Evolutionary conservation across 2,797 vertebrate genomes (phyloP), one percentile per base, ranked within the genome.

Genomic region (Lithobates pipiens): DNA sequence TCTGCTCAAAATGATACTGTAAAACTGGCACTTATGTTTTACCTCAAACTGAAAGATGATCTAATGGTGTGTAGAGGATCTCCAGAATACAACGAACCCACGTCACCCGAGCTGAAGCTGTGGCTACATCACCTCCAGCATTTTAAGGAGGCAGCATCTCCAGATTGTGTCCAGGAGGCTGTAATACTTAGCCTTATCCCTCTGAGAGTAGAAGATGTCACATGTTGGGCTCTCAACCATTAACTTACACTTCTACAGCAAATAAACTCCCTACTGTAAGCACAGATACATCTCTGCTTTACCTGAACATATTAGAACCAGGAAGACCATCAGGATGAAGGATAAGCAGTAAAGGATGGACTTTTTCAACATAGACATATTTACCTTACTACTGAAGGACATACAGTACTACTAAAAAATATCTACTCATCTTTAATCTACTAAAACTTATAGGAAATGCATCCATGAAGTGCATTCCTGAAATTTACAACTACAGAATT

Each of bases 41-140:
- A 10, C n/a, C 61, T 65, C 23, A 65, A 65, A 25, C 61, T 65
- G 61, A 65, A 8, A 65, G 61, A 65, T 65, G 61, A 65, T 15
- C 61, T 65, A 8, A 65, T 65, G 61, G n/a, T 15, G 1, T 65
- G 61, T 54, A 83, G 8, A 11, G 65, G 50, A 18, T 75, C 71
- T 65, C 42, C 44, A 36, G 73, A 15, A 69, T 25, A 54, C 63
- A 70, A 63, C 39, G 42, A 69, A 7, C 44, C 63, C 6, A 34
- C 82, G 8, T 76, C 82, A 44, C 61, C 67, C 7, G 0, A 68
- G 42, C 82, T 83, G 63, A 69, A 36, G 29, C 27, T 61, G 23
- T 83, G 82, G 82, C 82, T 83, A 29, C 39, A 83, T 50, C 82
- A 76, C 23, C 42, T 83, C 29, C 61, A 83, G 23, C 42, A 70